phyloP scores from a whole-genome alignment of 2,888 invertebrate species.

The Aleiodes testaceus region DNA sequence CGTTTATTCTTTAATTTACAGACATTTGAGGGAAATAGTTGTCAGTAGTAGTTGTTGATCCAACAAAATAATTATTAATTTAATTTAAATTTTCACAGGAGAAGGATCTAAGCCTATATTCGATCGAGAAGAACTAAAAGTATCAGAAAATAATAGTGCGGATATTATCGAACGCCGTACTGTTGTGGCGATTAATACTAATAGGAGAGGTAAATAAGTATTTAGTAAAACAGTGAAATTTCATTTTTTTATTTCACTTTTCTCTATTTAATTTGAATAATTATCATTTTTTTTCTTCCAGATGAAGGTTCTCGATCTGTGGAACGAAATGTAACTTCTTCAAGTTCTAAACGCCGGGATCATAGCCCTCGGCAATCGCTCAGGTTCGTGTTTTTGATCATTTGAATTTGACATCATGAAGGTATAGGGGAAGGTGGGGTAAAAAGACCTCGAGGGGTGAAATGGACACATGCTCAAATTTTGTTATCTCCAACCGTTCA shows the following conservation, averaged over 20 bases:
- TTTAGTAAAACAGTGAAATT: neutral
- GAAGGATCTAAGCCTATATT: slow-evolving; percentile 63
- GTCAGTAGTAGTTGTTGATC: neutral
- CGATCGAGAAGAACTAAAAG: slow-evolving; percentile 59
- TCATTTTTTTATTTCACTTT: no score
- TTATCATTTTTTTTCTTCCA: slow-evolving; percentile 4
- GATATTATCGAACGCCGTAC: slow-evolving; percentile 57
- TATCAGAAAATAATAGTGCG: slow-evolving; percentile 11
- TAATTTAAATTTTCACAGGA: slow-evolving; percentile 47
- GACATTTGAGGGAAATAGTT: neutral
- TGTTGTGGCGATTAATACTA: slow-evolving; percentile 48
- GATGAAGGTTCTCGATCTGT: slow-evolving; percentile 34
- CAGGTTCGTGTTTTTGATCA: slow-evolving; percentile 45
- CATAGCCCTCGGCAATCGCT: slow-evolving; percentile 37
- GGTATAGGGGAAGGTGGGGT: no score
- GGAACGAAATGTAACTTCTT: slow-evolving; percentile 40
- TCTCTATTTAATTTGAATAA: neutral
- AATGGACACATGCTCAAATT: no score
- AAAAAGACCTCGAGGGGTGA: no score
- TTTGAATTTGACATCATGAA: neutral
- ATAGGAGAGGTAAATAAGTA: slow-evolving; percentile 46
- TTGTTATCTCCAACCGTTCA: no score
- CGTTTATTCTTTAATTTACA: neutral
- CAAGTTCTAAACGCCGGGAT: slow-evolving; percentile 11
- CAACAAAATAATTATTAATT: neutral